These are phyloP conservation scores for Onthophagus sagittarius DNA, from an alignment of 2,888 invertebrate genomes.

Conservation along the genomic window DNA sequence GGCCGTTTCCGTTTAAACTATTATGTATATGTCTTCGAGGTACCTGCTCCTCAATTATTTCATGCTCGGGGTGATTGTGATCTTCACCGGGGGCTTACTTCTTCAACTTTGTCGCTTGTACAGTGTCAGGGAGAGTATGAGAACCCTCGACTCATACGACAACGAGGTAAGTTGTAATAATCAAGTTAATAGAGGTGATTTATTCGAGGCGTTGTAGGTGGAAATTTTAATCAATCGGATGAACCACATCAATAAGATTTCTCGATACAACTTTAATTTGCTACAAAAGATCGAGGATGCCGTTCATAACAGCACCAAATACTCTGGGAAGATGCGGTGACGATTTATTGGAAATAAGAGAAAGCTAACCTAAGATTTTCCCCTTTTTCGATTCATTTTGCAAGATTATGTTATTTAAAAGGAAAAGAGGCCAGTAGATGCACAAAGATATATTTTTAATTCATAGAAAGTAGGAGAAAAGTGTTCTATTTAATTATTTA, in stretches of 20 bases:
- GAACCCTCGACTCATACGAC: constrained; percentile 49
- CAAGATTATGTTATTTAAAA: neutral
- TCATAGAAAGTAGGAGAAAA: neutral
- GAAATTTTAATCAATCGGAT: neutral
- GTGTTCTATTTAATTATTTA: neutral
- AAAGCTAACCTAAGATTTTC: neutral
- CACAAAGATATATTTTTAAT: neutral
- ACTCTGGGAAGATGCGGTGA: neutral
- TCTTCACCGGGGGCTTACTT: constrained; percentile 43
- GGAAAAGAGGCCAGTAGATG: constrained; percentile 1
- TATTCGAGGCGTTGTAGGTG: neutral
- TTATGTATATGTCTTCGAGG: constrained; percentile 4
- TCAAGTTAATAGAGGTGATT: neutral
- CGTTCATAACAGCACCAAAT: neutral
- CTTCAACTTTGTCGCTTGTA: constrained; percentile 50
- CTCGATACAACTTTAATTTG: neutral
- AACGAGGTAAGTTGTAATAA: constrained; percentile 45
- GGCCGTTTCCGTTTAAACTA: neutral
- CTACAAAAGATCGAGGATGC: neutral
- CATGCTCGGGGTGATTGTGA: constrained; percentile 34
- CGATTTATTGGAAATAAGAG: neutral
- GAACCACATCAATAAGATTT: neutral
- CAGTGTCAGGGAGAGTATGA: constrained; percentile 49
- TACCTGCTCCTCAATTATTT: constrained; percentile 31
- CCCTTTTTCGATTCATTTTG: neutral